These are phyloP conservation scores for Phaetusa simplex DNA, from an alignment of 2,113 vertebrate species.

Conservation along the genomic window DNA sequence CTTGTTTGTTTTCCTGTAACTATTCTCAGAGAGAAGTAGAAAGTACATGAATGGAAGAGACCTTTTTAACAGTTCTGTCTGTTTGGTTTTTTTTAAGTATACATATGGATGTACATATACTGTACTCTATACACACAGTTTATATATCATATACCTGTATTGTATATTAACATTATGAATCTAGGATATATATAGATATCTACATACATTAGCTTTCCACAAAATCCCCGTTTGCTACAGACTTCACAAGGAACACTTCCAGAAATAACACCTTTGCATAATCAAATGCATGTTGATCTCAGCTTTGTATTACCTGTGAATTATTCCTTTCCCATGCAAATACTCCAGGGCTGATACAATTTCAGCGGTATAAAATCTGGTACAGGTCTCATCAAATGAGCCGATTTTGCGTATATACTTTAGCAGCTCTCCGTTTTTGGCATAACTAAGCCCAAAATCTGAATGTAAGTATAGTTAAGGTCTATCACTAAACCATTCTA, in stretches of 20 bases:
- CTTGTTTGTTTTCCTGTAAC: background rate
- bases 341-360: constrained; percentile 96
- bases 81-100: background rate
- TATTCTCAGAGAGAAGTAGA: background rate
- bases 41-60: background rate
- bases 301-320: constrained; percentile 87
- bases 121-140: background rate
- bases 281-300: background rate
- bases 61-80: background rate
- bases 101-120: background rate
- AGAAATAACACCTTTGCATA: background rate
- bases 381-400: constrained; percentile 98
- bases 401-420: constrained; percentile 99
- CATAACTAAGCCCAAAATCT: constrained; percentile 99
- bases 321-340: constrained; percentile 95
- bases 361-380: constrained; percentile 97
- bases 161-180: background rate
- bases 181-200: background rate
- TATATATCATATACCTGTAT: too few relatives aligned
- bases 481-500: background rate
- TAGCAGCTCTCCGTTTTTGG: constrained; percentile 97
- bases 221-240: background rate
- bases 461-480: constrained; percentile 68
- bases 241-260: background rate
- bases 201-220: background rate